phyloP scores from a whole-genome alignment of 2,797 vertebrate genomes.

The Amblyopsis hoosieri region DNA sequence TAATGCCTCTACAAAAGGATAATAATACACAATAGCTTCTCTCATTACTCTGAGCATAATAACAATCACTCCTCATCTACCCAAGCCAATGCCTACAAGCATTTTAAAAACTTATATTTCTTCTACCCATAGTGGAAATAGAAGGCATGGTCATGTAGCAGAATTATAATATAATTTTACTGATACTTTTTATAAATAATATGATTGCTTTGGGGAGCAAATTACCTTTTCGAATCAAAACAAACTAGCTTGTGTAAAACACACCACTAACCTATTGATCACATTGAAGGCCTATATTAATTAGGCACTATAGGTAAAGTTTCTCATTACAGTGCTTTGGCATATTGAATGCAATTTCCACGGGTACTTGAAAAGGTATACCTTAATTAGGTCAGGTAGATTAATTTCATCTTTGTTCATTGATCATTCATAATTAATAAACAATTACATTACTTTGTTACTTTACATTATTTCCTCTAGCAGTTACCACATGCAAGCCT shows the following conservation, averaged over 20 bases:
- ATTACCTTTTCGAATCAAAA: constrained; percentile 21
- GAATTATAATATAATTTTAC: too few relatives aligned
- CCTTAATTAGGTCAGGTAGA: background rate
- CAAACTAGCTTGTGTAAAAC: constrained; percentile 27
- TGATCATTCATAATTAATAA: background rate
- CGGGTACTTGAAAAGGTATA: constrained; percentile 45
- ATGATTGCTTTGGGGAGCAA: background rate
- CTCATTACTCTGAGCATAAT: constrained; percentile 62
- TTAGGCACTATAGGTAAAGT: constrained; percentile 35
- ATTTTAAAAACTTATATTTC: constrained; percentile 22
- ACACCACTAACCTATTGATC: constrained; percentile 35
- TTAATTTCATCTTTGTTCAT: too few relatives aligned
- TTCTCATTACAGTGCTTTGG: constrained; percentile 37
- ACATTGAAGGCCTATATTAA: constrained; percentile 48
- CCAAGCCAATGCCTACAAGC: constrained; percentile 16
- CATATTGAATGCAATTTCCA: constrained; percentile 41
- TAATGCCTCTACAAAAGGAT: constrained; percentile 58
- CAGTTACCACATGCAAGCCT: constrained; percentile 44
- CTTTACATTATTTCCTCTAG: constrained; percentile 32
- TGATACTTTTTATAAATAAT: too few relatives aligned
- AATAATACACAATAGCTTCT: constrained; percentile 49
- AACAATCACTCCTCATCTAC: constrained; percentile 13
- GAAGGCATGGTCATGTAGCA: background rate
- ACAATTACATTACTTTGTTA: constrained; percentile 24
- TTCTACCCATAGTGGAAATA: constrained; percentile 12